These are phyloP conservation scores for Philaethria dido DNA, from an alignment of 2,888 invertebrate species.

Conservation along the genomic window DNA sequence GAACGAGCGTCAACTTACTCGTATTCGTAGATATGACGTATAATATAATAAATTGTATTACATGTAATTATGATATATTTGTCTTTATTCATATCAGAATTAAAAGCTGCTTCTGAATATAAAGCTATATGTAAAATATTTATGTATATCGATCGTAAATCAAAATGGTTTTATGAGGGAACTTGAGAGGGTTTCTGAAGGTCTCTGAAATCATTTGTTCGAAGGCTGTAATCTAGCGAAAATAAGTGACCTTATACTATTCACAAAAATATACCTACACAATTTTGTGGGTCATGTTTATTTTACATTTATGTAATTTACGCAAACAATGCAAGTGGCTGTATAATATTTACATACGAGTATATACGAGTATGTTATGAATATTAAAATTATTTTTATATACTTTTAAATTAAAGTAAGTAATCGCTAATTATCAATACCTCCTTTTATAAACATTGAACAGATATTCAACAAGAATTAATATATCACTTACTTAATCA, in stretches of 20 bases:
- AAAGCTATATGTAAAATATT: not conserved
- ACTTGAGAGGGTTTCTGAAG: constrained; percentile 36
- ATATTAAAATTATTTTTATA: too few species aligned
- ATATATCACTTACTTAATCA: too few species aligned
- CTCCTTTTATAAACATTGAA: too few species aligned
- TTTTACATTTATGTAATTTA: not conserved
- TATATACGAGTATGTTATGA: too few species aligned
- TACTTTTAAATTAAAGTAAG: too few species aligned
- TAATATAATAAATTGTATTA: too few species aligned
- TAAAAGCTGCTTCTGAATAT: not conserved
- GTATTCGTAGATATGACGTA: too few species aligned
- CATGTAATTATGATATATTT: too few species aligned
- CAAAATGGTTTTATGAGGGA: constrained; percentile 43
- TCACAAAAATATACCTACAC: constrained; percentile 25
- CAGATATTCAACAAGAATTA: too few species aligned
- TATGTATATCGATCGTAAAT: constrained; percentile 35
- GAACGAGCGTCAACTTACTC: too few species aligned
- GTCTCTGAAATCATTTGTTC: constrained; percentile 36
- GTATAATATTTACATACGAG: too few species aligned
- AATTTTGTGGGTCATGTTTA: constrained; percentile 16
- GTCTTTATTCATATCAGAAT: not conserved
- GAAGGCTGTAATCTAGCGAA: constrained; percentile 39
- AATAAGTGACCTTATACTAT: constrained; percentile 35
- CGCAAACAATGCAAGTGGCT: not conserved
- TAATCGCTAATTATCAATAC: too few species aligned